phyloP scores from a whole-genome alignment of 2,888 invertebrate genomes.

The Dryadula phaetusa region DNA sequence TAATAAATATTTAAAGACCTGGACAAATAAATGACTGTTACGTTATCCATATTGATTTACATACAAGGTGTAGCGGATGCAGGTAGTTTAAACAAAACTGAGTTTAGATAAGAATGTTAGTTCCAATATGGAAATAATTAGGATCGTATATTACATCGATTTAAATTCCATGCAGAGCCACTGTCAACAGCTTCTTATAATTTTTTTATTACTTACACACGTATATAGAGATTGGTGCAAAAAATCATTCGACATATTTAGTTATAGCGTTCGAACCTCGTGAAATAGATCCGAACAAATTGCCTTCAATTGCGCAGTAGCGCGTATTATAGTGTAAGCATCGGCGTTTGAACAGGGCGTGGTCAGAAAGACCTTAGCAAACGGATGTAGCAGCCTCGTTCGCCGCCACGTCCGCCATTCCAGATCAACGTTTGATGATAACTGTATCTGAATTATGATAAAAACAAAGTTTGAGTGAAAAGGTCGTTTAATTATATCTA shows the following conservation, averaged over 20 bases:
- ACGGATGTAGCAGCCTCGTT: constrained; percentile 79
- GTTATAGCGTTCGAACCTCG: constrained; percentile 47
- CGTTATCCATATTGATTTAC: constrained; percentile 10
- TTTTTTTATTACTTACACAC: constrained; percentile 27
- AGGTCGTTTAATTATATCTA: constrained; percentile 73
- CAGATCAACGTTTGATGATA: constrained; percentile 76
- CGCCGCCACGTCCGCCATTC: constrained; percentile 62
- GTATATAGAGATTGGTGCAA: constrained; percentile 45
- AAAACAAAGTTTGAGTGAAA: constrained; percentile 73
- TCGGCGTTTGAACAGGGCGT: constrained; percentile 71
- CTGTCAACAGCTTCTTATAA: neutral
- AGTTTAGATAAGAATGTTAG: constrained; percentile 15
- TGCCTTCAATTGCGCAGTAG: constrained; percentile 55
- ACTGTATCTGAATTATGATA: constrained; percentile 67
- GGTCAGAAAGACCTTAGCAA: constrained; percentile 73
- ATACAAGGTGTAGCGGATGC: constrained; percentile 20
- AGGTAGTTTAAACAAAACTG: constrained; percentile 16
- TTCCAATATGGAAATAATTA: constrained; percentile 20
- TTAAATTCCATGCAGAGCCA: constrained; percentile 13
- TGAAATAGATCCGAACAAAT: constrained; percentile 52
- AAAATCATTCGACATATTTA: constrained; percentile 50
- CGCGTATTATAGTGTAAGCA: constrained; percentile 64
- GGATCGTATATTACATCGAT: constrained; percentile 21
- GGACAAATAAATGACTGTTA: neutral
- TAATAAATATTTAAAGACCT: neutral